phyloP scores from a whole-genome alignment of 2,888 invertebrate genomes.

The Anticlea derivata region DNA sequence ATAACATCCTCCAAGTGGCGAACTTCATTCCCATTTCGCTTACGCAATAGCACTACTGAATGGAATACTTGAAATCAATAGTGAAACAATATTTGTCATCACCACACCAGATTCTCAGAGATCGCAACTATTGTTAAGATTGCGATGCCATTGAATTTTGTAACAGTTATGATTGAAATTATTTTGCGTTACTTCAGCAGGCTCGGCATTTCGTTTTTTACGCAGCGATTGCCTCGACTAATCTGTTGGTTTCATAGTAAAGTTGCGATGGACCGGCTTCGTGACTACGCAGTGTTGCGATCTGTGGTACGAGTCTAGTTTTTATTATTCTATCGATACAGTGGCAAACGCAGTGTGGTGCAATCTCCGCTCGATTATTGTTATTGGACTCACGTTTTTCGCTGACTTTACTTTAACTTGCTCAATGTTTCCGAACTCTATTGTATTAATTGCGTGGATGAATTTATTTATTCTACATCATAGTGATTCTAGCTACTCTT shows the following conservation, averaged over 20 bases:
- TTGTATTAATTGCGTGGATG: slow-evolving; percentile 11
- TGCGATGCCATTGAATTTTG: slow-evolving; percentile 29
- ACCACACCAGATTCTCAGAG: slow-evolving; percentile 6
- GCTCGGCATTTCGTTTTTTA: slow-evolving; percentile 40
- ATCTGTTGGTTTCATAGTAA: slow-evolving; percentile 51
- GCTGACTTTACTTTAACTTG: slow-evolving; percentile 22
- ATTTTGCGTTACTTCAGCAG: slow-evolving; percentile 36
- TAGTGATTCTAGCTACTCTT: no score
- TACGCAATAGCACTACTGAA: no score
- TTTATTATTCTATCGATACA: slow-evolving; percentile 55
- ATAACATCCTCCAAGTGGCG: no score
- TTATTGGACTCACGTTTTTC: slow-evolving; percentile 53
- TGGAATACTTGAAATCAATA: slow-evolving; percentile 41
- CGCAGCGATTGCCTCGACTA: slow-evolving; percentile 38
- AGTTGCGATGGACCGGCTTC: slow-evolving; percentile 51
- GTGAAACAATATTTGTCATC: slow-evolving; percentile 34
- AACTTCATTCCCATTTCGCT: no score
- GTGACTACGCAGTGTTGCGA: slow-evolving; percentile 56
- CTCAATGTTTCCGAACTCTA: slow-evolving; percentile 16
- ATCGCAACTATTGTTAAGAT: no score
- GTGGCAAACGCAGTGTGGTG: slow-evolving; percentile 48
- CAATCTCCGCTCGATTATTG: slow-evolving; percentile 55
- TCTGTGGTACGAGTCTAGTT: slow-evolving; percentile 44
- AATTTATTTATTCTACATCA: background rate
- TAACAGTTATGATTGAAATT: slow-evolving; percentile 31